These are phyloP conservation scores for Motacilla tschutschensis DNA, from an alignment of 2,113 vertebrate species.

Conservation along the genomic window DNA sequence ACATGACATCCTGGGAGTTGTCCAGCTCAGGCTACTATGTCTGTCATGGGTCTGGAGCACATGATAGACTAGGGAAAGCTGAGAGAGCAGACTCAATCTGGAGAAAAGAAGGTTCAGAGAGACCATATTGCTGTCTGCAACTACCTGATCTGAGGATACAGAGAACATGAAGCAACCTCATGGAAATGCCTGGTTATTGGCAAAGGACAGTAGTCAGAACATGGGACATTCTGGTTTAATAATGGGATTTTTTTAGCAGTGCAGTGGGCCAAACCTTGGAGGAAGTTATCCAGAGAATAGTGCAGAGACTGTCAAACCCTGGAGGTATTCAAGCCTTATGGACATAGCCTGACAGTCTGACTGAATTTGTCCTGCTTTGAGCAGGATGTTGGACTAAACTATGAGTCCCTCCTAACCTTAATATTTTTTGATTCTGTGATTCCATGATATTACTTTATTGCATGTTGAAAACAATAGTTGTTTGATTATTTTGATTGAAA, in stretches of 20 bases:
- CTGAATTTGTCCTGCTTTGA: not conserved
- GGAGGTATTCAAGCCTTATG: not conserved
- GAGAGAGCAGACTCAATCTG: not conserved
- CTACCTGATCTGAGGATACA: not conserved
- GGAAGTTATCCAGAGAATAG: not conserved
- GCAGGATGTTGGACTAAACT: not conserved
- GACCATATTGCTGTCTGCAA: not conserved
- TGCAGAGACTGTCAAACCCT: fast-evolving
- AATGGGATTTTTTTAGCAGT: not conserved
- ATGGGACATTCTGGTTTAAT: not conserved
- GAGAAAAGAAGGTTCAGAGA: not conserved
- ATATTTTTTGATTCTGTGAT: not conserved
- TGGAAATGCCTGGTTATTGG: not conserved
- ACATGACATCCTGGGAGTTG: not conserved
- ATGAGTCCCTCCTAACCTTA: not conserved
- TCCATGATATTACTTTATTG: not conserved
- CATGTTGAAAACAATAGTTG: not conserved
- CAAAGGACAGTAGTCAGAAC: not conserved
- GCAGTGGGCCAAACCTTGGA: not conserved
- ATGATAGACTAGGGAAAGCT: not conserved
- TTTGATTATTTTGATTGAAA: not conserved
- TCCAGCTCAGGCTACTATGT: not conserved
- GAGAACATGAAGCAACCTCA: not conserved
- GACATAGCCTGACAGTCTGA: not conserved
- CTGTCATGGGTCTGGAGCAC: not conserved